Base-by-base conservation (phyloP, 2,888 invertebrate genomes). In the Calliopum simillimum region DNA sequence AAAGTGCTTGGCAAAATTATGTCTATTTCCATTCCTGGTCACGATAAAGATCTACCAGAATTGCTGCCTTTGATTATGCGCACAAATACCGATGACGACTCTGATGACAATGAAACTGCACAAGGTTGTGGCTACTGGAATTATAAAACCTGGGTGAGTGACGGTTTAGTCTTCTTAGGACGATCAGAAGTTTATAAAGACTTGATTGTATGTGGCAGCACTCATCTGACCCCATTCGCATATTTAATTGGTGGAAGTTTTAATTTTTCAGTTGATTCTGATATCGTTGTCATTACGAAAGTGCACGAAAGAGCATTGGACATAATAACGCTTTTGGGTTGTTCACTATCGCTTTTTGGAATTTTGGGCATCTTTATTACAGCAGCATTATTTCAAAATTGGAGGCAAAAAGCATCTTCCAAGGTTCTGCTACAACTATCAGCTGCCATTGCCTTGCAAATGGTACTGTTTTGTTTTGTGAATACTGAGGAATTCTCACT, bases 351-450 rank as follows among this genome's bases (percentile, higher is more conserved):
- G 3, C 79, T 91, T 44, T 74, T 89, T 2, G 90, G 90, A 25
- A 87, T 90, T 53, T 75, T 84, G 8, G 88, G 89, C 3, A 90
- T 90, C 71, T 88, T 89, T 81, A 79, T 88, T 19, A 91, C 91
- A 0, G 90, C 90, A 2, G 81, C 87, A 49, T 83, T 88, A 19
- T 91, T 90, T 80, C 86, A 87, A 75, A 87, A 88, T 44, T 90
- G 91, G 89, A 87, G 91, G 13, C 88, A 89, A 81, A 90, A 90
- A 76, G 87, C 90, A 1, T 89, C 91, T 0, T 90, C 91, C 14
- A 91, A 91, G 83, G 88, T 92, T 4, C 84, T 92, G 6, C 84
- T 92, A 56, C 90, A 92, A 78, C 83, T 92, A 59, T 89, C 91
- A 0, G 85, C 88, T 0, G 88, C 92, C 3, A 88, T 92, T 63